These are phyloP conservation scores for Nasonia vitripennis DNA, from an alignment of 1,140 invertebrate genomes.

Conservation along the genomic window DNA sequence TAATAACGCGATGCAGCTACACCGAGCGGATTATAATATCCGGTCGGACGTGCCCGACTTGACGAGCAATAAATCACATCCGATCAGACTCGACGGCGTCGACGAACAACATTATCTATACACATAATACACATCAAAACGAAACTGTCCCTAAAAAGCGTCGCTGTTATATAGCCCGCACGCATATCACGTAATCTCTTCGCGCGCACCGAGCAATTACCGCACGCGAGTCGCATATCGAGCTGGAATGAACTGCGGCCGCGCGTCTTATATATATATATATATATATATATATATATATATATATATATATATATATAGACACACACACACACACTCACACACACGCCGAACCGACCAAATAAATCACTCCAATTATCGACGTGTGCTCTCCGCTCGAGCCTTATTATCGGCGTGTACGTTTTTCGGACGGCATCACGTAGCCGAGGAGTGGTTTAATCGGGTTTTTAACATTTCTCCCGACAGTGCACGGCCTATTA, in stretches of 20 bases:
- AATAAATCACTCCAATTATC: constrained; percentile 4
- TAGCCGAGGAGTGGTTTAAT: too few relatives aligned
- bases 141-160: neutral
- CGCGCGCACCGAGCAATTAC: neutral
- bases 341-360: neutral
- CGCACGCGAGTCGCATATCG: neutral
- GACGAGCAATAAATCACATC: neutral
- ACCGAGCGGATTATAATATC: too few relatives aligned
- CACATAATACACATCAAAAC: neutral
- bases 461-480: neutral
- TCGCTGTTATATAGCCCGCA: neutral
- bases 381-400: neutral
- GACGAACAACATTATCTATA: neutral
- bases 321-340: too few relatives aligned
- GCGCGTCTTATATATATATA: neutral
- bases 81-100: neutral
- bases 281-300: too few relatives aligned
- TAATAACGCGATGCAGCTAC: too few relatives aligned
- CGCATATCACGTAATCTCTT: neutral
- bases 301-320: too few relatives aligned
- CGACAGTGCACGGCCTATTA: neutral
- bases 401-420: neutral
- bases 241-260: neutral
- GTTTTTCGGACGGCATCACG: neutral
- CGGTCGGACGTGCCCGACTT: neutral